Evolutionary conservation across 2,113 vertebrate genomes (phyloP).

Genomic region (Oryzias melastigma): DNA sequence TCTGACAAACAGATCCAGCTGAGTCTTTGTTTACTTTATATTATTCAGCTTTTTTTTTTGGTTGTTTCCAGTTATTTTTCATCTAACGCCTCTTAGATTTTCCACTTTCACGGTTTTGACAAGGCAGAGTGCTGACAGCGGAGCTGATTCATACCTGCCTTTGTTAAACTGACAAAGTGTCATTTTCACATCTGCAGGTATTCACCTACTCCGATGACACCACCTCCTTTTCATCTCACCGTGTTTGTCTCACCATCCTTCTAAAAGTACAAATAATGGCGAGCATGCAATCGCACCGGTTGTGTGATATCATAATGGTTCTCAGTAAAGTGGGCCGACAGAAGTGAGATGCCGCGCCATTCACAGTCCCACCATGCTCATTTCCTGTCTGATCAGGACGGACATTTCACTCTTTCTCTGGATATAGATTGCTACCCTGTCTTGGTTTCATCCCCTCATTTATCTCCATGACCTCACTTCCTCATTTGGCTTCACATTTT

Average conservation of each 20-base stretch:
- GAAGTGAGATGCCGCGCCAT: constrained; percentile 21
- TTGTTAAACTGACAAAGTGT: neutral
- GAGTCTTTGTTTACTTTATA: no score
- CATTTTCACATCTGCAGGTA: constrained; percentile 17
- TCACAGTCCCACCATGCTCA: constrained; percentile 27
- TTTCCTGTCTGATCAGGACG: constrained; percentile 30
- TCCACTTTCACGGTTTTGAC: no score
- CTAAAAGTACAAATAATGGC: constrained; percentile 21
- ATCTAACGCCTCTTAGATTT: no score
- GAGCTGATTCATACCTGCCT: no score
- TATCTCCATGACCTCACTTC: constrained; percentile 2
- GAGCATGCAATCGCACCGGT: neutral
- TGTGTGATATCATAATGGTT: constrained; percentile 6
- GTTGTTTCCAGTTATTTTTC: no score
- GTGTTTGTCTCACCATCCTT: constrained; percentile 11
- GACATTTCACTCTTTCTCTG: constrained; percentile 28
- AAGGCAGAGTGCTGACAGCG: no score
- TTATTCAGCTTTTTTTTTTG: no score
- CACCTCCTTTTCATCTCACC: constrained; percentile 16
- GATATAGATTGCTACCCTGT: constrained; percentile 12
- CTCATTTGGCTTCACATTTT: constrained; percentile 4
- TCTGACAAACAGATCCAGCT: no score
- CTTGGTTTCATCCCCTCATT: constrained; percentile 16
- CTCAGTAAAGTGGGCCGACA: neutral
- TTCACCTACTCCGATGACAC: constrained; percentile 18